Evolutionary conservation across 2,888 invertebrate species (phyloP), one percentile per base, ranked within the genome.

Genomic region (Polydrusus cervinus): DNA sequence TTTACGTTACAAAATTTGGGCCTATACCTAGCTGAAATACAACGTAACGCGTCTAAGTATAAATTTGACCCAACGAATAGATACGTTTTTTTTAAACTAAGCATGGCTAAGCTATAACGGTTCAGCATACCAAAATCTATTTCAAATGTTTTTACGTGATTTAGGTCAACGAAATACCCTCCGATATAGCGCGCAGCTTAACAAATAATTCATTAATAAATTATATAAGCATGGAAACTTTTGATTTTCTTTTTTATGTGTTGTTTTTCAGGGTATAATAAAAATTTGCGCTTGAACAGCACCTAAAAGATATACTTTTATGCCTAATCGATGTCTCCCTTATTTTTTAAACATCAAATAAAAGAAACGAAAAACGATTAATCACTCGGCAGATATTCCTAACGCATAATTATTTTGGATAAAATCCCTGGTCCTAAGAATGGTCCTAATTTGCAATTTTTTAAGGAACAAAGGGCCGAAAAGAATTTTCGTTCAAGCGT

Each of bases 361-460:
- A 64, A 43, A 62, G 62, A 55, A 73, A 75, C 60, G 55, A 55
- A 51, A 57, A 49, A 57, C 70, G 43, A 76, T 76, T 76, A 76
- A 76, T 76, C 76, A 76, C 71, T 38, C 72, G 14, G 20, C 38
- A 49, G 68, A 72, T 68, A 76, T 69, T 76, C 66, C 70, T 14
- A 76, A 73, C 73, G 69, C 72, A 72, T 77, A 72, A 77, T 71
- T 76, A 78, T 79, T 79, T 74, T 66, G 71, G 71, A 78, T 71
- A 73, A 78, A 79, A 79, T 76, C 75, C 75, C 76, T 60, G 61
- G 74, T 66, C 72, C 74, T 71, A 78, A 80, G 79, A 80, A 81
- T 80, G 80, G 81, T 79, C 79, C 81, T 81, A 81, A 81, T 82
- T 81, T 81, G 80, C 80, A 79, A 79, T 80, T 80, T 81, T 81